phyloP scores from a whole-genome alignment of 2,113 vertebrate species.

The Syngnathoides biaculeatus region DNA sequence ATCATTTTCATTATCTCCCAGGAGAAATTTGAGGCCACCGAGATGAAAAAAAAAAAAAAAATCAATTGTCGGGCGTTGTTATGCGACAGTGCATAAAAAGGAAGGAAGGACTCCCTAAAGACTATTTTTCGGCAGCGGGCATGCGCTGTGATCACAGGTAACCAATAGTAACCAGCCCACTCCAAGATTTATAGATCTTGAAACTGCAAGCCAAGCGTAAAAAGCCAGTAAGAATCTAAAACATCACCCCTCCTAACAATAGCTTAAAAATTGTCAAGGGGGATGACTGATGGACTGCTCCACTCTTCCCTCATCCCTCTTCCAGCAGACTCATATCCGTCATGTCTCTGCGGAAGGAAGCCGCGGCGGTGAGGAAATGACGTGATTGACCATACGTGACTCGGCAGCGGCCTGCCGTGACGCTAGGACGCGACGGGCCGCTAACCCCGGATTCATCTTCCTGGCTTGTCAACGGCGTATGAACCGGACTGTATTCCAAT shows the following conservation, averaged over 20 bases:
- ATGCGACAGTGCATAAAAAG: conserved; percentile 58
- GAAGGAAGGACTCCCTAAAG: conserved; percentile 71
- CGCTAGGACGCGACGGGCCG: conserved; percentile 36
- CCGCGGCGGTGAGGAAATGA: conserved; percentile 47
- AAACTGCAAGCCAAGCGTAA: conserved; percentile 9
- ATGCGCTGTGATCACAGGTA: conserved; percentile 60
- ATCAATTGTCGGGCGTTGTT: conserved; percentile 69
- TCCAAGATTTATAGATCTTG: conserved; percentile 13
- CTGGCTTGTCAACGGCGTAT: conserved; percentile 30
- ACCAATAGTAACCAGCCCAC: conserved; percentile 61
- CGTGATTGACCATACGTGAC: conserved; percentile 47
- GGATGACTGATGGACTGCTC: conserved; percentile 21
- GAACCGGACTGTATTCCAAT: conserved; percentile 1
- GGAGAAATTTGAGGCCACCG: conserved; percentile 70
- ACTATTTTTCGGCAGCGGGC: conserved; percentile 67
- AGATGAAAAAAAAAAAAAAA: conserved; percentile 40
- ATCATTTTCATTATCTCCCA: conserved; percentile 78
- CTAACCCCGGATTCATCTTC: conserved; percentile 61
- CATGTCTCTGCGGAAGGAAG: conserved; percentile 63
- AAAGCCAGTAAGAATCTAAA: conserved; percentile 31
- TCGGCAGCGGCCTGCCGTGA: conserved; percentile 39
- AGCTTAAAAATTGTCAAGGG: conserved; percentile 34
- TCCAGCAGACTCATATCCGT: conserved; percentile 57
- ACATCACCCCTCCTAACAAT: neutral
- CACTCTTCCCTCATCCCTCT: conserved; percentile 13